Conservation (phyloP, 2,888 invertebrate species). For the Mythimna impura region DNA sequence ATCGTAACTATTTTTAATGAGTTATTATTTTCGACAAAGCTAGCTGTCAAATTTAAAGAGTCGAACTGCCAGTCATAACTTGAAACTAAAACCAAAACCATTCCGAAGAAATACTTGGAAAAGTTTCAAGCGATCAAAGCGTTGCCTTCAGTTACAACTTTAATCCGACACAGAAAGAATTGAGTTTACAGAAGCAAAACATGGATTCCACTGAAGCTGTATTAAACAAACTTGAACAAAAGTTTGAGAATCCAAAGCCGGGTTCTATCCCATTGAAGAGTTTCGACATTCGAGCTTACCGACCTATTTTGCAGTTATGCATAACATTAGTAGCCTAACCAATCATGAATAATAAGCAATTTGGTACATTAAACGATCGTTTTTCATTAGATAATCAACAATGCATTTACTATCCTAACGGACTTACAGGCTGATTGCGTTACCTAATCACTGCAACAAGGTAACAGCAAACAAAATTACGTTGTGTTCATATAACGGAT, state of each 20-base stretch:
- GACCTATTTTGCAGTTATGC: constrained; percentile 16
- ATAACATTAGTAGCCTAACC: constrained; percentile 2
- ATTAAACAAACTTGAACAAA: constrained; percentile 35
- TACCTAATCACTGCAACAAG: constrained; percentile 36
- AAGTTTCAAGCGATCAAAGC: constrained; percentile 37
- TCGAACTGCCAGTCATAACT: not conserved
- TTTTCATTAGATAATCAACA: constrained; percentile 25
- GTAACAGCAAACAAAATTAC: constrained; percentile 39
- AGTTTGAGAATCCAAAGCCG: constrained; percentile 14
- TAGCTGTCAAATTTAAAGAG: not conserved
- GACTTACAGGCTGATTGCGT: constrained; percentile 5
- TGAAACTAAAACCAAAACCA: constrained; percentile 1
- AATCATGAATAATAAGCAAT: constrained; percentile 18
- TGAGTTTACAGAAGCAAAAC: constrained; percentile 33
- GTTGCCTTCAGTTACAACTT: constrained; percentile 24
- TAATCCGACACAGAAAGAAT: constrained; percentile 28
- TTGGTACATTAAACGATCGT: constrained; percentile 1
- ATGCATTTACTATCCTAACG: constrained; percentile 17
- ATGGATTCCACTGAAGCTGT: constrained; percentile 19
- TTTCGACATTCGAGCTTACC: constrained; percentile 17
- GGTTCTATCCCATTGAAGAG: constrained; percentile 6
- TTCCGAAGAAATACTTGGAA: constrained; percentile 25
- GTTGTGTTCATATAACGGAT: constrained; percentile 39
- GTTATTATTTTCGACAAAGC: not conserved
- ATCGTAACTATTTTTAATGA: not conserved